Conservation (phyloP, 1,140 invertebrate species). For the Danaus melanippus region DNA sequence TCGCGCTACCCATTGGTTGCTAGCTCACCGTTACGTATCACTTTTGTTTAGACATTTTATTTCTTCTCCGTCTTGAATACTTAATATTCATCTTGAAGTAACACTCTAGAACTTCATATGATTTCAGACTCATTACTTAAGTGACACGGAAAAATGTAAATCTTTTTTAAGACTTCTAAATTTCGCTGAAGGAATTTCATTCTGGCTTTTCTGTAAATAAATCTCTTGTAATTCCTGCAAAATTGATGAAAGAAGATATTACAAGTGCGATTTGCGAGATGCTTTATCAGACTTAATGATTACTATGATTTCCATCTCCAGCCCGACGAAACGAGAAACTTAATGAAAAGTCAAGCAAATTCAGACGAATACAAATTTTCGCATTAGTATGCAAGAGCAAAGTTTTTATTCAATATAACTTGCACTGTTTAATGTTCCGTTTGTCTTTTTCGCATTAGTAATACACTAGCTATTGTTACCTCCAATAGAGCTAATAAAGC, state of each 20-base stretch:
- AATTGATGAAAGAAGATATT: constrained; percentile 44
- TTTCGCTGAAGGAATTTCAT: no score
- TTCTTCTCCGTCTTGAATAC: constrained; percentile 48
- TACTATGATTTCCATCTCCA: constrained; percentile 62
- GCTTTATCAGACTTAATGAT: constrained; percentile 61
- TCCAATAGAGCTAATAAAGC: constrained; percentile 30
- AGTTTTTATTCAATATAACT: constrained; percentile 68
- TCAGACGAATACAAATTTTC: constrained; percentile 65
- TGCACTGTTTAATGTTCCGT: constrained; percentile 55
- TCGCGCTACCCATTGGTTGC: constrained; percentile 27
- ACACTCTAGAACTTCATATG: no score
- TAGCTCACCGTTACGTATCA: constrained; percentile 44
- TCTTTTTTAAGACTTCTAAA: no score
- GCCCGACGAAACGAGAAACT: constrained; percentile 53
- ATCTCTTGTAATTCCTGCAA: constrained; percentile 28
- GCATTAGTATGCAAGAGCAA: constrained; percentile 67
- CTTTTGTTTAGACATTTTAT: constrained; percentile 56
- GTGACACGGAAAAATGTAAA: no score
- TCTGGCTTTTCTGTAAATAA: constrained; percentile 15
- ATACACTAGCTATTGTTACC: constrained; percentile 40
- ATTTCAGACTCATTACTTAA: no score
- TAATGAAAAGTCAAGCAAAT: constrained; percentile 67
- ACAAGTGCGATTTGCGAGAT: constrained; percentile 44
- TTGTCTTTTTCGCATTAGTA: constrained; percentile 56
- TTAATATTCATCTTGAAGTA: constrained; percentile 28